Evolutionary conservation across 2,797 vertebrate genomes (phyloP).

Genomic region (Coracias cyanogaster): DNA sequence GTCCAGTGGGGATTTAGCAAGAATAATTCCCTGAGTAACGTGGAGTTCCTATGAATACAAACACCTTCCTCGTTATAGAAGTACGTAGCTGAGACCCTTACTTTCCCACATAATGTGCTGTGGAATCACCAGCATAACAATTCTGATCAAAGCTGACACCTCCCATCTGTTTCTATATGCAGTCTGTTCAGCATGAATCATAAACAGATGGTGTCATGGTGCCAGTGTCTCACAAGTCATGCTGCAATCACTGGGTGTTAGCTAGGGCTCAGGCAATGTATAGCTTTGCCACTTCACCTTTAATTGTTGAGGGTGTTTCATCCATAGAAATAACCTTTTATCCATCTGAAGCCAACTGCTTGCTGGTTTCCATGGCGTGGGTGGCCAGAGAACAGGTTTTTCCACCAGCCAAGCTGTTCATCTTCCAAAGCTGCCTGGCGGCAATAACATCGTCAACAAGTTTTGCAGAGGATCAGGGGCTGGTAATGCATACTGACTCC

Average conservation of each 20-base stretch:
- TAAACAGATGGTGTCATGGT: slow-evolving; percentile 56
- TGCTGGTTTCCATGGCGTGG: slow-evolving; percentile 38
- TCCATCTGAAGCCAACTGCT: slow-evolving; percentile 43
- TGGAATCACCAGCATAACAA: slow-evolving; percentile 29
- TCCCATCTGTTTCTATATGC: slow-evolving; percentile 67
- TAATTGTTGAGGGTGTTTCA: slow-evolving; percentile 39
- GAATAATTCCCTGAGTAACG: slow-evolving; percentile 14
- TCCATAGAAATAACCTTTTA: slow-evolving; percentile 62
- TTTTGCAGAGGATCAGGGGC: slow-evolving; percentile 59
- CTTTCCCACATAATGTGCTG: slow-evolving; percentile 38
- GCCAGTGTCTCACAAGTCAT: slow-evolving; percentile 55
- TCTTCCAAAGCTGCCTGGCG: slow-evolving; percentile 51
- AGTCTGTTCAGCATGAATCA: slow-evolving; percentile 55
- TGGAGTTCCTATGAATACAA: background rate
- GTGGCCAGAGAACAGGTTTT: slow-evolving; percentile 49
- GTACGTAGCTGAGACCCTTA: too few species aligned
- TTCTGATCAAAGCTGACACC: slow-evolving; percentile 58
- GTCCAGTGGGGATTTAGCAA: background rate
- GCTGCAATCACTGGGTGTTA: slow-evolving; percentile 10
- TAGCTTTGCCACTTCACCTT: slow-evolving; percentile 37
- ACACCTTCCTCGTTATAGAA: slow-evolving; percentile 36
- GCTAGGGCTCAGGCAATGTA: background rate
- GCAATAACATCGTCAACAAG: slow-evolving; percentile 54
- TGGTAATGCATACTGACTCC: slow-evolving; percentile 14
- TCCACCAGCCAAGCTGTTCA: slow-evolving; percentile 46